Percentiles rank a stretch among this genome's conserved stretches.
Conservation (phyloP, 2,113 vertebrate genomes). For the Puntigrus tetrazona region DNA sequence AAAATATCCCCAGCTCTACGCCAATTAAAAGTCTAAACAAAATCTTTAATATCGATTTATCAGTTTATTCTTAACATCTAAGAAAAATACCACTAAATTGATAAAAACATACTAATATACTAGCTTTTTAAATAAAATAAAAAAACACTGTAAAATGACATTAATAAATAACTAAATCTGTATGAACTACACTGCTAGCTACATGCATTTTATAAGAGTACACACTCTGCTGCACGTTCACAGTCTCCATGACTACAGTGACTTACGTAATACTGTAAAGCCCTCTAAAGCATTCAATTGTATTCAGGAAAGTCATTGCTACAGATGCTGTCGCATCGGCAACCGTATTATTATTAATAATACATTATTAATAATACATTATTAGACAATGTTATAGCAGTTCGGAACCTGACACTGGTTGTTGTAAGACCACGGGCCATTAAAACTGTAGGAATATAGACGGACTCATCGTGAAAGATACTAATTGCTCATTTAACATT, state of each 20-base stretch:
- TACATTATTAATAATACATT: too few relatives aligned
- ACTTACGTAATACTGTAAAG: conserved; percentile 29
- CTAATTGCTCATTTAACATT: not conserved
- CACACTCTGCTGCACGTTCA: conserved; percentile 29
- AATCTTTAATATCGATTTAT: not conserved
- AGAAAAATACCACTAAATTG: not conserved
- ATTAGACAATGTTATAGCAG: not conserved
- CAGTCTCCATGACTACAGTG: conserved; percentile 1
- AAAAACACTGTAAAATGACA: not conserved
- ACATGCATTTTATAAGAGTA: not conserved
- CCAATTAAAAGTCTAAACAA: not conserved
- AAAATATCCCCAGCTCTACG: not conserved
- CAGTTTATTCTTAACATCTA: not conserved
- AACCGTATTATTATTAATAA: not conserved
- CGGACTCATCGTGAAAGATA: not conserved
- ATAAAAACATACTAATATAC: not conserved
- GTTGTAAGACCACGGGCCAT: not conserved
- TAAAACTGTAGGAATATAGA: not conserved
- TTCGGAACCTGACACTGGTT: not conserved
- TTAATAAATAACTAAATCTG: not conserved
- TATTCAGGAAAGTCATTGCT: not conserved
- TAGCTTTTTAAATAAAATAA: not conserved
- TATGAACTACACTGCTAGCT: not conserved
- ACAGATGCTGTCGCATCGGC: not conserved
- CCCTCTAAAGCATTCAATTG: not conserved